Base-by-base conservation (phyloP, 2,797 vertebrate genomes). In the Champsocephalus esox region DNA sequence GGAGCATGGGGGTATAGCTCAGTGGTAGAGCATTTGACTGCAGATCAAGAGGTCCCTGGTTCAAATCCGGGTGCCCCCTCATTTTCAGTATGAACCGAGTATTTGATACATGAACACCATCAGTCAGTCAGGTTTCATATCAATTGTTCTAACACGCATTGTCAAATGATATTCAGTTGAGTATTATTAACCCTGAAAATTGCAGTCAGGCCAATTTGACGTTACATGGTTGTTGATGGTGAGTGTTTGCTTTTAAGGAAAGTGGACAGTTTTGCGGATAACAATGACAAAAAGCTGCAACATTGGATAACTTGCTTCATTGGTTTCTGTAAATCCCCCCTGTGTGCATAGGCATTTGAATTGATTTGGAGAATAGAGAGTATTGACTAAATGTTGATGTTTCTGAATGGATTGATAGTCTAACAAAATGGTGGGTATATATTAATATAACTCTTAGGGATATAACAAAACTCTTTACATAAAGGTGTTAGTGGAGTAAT, bases 11-110 rank as follows among this genome's bases (percentile, higher is more conserved):
- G 93, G 93, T 94, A 87, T 93, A 93, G 91, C 92, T 94, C 92
- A 94, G 92, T 92, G 91, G 92, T 90, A 92, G 93, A 93, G 90
- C 90, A 91, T 93, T 94, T 93, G 90, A 94, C 90, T 93, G 91
- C 90, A 94, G 92, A 92, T 94, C 92, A 92, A 93, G 87, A 92
- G 91, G 92, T 90, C 93, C 88, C 91, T 73, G 90, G 93, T 95
- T 94, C 92, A 94, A 94, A 92, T 95, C 93, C 90, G 85, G 88
- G 88, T 93, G 92, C 89, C 92, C 93, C 93, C 93, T 93, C 21
- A 41, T 63, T 83, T 80, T 61, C 44, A 43, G 0, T 12, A 1
- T 17, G 46, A 55, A 13, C 0, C 24, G 0, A 13, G 9, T 17
- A 34, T 3, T 68, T 5, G 0, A 5, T 3, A 28, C 24, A 28